Percentiles rank a stretch among this genome's conserved stretches.
Evolutionary conservation across 2,113 vertebrate genomes (phyloP).

Genomic region (Rhipidura dahli): DNA sequence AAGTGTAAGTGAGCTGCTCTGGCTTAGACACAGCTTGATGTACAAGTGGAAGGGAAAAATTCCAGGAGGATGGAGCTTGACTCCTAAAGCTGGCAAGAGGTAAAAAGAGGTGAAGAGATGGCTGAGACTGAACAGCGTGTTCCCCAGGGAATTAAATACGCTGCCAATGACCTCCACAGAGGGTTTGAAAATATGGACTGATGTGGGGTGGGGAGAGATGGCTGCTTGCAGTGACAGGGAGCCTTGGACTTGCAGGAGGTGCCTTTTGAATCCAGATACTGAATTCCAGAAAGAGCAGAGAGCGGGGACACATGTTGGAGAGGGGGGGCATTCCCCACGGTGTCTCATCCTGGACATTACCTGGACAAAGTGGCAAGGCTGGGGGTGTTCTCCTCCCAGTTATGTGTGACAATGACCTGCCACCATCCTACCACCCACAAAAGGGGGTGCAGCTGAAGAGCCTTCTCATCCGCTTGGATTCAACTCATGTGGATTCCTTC

Average conservation of each 20-base stretch:
- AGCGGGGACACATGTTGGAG: neutral
- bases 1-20: neutral
- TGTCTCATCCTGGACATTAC: neutral
- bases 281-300: neutral
- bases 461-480: neutral
- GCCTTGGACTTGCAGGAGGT: neutral
- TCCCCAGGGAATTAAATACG: rapidly evolving
- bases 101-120: neutral
- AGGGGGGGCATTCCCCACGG: rapidly evolving
- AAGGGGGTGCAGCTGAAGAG: neutral
- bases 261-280: neutral
- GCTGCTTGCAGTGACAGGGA: neutral
- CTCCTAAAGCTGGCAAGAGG: neutral
- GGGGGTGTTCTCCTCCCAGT: neutral
- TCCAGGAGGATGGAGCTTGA: neutral
- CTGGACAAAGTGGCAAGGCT: neutral
- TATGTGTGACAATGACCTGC: neutral
- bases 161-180: neutral
- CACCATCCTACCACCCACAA: neutral
- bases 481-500: neutral
- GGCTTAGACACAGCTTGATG: neutral
- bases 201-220: neutral
- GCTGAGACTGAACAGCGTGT: neutral
- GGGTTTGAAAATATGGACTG: neutral
- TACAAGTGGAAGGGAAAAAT: neutral